These are phyloP conservation scores for Trachops cirrhosus DNA, from an alignment of 2,797 vertebrate genomes.

Conservation along the genomic window DNA sequence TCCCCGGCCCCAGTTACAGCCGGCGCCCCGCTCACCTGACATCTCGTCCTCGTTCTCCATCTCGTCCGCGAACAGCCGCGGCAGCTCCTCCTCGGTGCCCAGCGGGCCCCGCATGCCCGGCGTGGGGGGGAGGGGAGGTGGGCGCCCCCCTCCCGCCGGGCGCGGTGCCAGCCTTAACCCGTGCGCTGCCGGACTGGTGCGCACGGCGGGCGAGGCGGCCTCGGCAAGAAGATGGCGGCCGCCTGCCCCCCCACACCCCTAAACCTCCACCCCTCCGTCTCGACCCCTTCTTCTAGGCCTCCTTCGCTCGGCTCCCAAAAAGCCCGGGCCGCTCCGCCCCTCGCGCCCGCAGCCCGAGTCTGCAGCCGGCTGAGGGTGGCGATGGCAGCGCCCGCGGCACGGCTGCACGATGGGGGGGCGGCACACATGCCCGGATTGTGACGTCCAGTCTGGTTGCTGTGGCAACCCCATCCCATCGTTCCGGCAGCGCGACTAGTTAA, in stretches of 20 bases:
- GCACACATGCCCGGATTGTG: conserved; percentile 96
- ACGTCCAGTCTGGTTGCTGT: conserved; percentile 98
- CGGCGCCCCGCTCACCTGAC: conserved; percentile 89
- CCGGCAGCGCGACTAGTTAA: conserved; percentile 81
- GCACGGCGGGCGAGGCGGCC: conserved; percentile 79
- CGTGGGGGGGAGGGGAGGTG: conserved; percentile 75
- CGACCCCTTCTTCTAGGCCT: conserved; percentile 22
- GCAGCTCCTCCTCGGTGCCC: conserved; percentile 93
- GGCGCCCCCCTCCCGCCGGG: conserved; percentile 74
- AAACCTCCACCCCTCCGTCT: conserved; percentile 18
- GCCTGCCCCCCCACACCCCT: conserved; percentile 54
- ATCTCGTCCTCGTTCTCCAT: conserved; percentile 94
- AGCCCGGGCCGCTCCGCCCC: conserved; percentile 61
- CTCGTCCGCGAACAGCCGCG: conserved; percentile 85
- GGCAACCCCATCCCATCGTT: conserved; percentile 97
- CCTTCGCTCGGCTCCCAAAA: conserved; percentile 13
- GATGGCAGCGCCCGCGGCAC: conserved; percentile 75
- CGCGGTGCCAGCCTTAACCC: conserved; percentile 81
- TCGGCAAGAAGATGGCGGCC: conserved; percentile 84
- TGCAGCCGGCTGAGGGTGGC: conserved; percentile 87
- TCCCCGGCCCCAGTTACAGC: conserved; percentile 2
- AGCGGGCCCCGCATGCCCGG: conserved; percentile 94
- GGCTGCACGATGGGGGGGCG: conserved; percentile 65
- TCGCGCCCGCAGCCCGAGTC: conserved; percentile 85
- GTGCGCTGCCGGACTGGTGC: conserved; percentile 77